Base-by-base conservation (phyloP, 2,797 vertebrate species). In the Liparis tanakae region DNA sequence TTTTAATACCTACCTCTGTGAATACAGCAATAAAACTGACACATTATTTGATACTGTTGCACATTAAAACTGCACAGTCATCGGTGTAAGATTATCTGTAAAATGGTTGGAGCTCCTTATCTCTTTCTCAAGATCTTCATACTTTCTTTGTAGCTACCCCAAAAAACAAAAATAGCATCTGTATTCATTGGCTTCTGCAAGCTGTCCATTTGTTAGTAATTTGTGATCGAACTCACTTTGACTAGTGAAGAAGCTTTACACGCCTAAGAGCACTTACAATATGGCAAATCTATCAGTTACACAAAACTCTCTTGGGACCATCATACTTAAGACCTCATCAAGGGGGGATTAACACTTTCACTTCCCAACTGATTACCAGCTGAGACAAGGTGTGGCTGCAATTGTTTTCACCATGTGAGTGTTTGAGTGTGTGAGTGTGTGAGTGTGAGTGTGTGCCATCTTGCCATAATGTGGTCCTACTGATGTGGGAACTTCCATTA, bases 201-300 rank as follows among this genome's bases (percentile, higher is more conserved):
- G 20, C 30, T 72, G 61, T 75, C 68, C 48, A 53, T 75, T 67
- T 80, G 56, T 76, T 15, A 30, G 10, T 56, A 50, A 68, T 34
- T 64, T 48, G 33, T 70, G 61, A n/a, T 56, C 46, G 25, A 63
- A 59, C 34, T n/a, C 34, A 44, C 53, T 48, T 50, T 33, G n/a
- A 36, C 66, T 58, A 33, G 14, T 54, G 55, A 60, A 43, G 36
- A 67, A 17, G 46, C 51, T 64, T 53, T n/a, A 74, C 66, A 64
- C 15, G 7, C 0, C 17, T 22, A 55, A 41, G 39, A 70, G 54
- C 33, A 34, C 15, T n/a, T 25, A 68, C 30, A 72, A 68, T 43
- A 33, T 9, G 1, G 9, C n/a, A 33, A 60, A 50, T 63, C 59
- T 33, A 41, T 46, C 34, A 50, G n/a, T 74, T 54, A 13, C 10